A percentile compares a stretch with the other conserved stretches of the same genome.
Conservation (phyloP, 2,113 vertebrate genomes). For the Phylloscopus trochilus region DNA sequence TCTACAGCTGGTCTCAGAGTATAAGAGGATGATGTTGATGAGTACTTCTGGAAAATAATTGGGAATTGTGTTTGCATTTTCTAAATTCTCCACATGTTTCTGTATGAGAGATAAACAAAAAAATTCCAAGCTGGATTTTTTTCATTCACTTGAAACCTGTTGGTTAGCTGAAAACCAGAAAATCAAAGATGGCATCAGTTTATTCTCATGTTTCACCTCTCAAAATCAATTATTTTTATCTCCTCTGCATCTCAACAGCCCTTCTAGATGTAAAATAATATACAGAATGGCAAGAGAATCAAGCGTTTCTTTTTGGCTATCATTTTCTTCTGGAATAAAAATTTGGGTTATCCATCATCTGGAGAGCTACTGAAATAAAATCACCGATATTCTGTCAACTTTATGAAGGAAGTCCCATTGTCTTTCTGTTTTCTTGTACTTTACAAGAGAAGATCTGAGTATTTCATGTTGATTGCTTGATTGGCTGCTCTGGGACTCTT, state of each 20-base stretch:
- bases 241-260: slow-evolving; percentile 18
- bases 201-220: background rate
- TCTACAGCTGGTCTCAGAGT: background rate
- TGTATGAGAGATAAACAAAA: background rate
- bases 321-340: slow-evolving; percentile 76
- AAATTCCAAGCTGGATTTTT: too few species aligned
- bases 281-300: slow-evolving; percentile 9
- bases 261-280: slow-evolving; percentile 38
- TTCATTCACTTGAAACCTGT: background rate
- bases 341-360: slow-evolving; percentile 71
- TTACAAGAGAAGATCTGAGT: slow-evolving; percentile 76
- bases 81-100: background rate
- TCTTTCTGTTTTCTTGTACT: slow-evolving; percentile 74
- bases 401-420: slow-evolving; percentile 60
- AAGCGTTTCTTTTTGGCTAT: slow-evolving; percentile 61
- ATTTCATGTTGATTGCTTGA: slow-evolving; percentile 87
- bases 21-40: background rate
- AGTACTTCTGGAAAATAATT: background rate
- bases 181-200: slow-evolving; percentile 13
- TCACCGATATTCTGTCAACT: slow-evolving; percentile 63
- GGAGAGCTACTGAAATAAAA: slow-evolving; percentile 74
- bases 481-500: slow-evolving; percentile 86
- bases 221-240: slow-evolving; percentile 37
- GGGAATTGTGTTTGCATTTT: background rate
- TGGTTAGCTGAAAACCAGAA: slow-evolving; percentile 4